A percentile compares a stretch with the other conserved stretches of the same genome.
These are phyloP conservation scores for Mohoua ochrocephala DNA, from an alignment of 2,113 vertebrate species.

Conservation along the genomic window DNA sequence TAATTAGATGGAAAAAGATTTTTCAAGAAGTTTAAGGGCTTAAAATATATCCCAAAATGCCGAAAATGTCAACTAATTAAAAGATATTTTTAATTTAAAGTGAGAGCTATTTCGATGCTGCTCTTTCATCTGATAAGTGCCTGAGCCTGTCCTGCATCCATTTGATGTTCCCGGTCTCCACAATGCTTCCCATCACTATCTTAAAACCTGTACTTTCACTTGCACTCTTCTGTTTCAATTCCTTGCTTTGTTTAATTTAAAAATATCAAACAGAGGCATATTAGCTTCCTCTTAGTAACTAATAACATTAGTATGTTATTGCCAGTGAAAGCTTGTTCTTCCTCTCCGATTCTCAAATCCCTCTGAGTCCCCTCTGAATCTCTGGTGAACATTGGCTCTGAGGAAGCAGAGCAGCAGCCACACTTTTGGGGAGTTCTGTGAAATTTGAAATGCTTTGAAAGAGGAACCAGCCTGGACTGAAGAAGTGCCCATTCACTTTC, in stretches of 20 bases:
- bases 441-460: background rate
- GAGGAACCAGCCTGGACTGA: background rate
- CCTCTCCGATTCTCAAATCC: background rate
- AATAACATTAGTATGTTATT: too few species aligned
- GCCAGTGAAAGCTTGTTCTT: background rate
- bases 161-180: background rate
- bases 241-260: background rate
- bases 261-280: background rate
- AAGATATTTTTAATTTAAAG: background rate
- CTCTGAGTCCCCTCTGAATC: fast-evolving
- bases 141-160: background rate
- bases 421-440: background rate
- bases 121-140: background rate
- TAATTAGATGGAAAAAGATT: background rate
- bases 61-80: background rate
- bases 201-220: background rate
- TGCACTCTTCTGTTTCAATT: background rate
- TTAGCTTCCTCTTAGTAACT: background rate
- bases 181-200: background rate
- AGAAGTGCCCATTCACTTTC: background rate
- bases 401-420: background rate
- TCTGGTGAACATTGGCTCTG: background rate
- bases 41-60: background rate
- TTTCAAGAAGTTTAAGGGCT: background rate
- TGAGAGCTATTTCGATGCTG: background rate